Evolutionary conservation across 2,888 invertebrate species (phyloP), one percentile per base, ranked within the genome.

Genomic region (Parasteatoda lunata): DNA sequence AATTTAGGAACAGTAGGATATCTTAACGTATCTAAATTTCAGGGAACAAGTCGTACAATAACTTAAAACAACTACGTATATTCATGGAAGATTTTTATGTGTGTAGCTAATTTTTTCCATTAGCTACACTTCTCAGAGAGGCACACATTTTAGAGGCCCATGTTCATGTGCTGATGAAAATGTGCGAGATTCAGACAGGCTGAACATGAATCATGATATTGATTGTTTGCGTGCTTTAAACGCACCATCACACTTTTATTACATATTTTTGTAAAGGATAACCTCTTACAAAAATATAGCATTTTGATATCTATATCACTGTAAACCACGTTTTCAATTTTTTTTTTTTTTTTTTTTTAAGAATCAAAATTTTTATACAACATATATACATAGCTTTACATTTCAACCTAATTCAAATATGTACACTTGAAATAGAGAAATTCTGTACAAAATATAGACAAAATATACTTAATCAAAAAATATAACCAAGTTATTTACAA

Each of bases 151-250:
- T 59, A 59, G 11, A 59, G n/a, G 59, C 59, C 59, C 9, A 9
- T 4, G 9, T 5, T 30, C 30, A 30, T 30, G 59, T 3, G n/a
- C 11, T 54, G 7, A 54, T 54, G n/a, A 3, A 11, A 13, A 59
- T 59, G 59, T 59, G 59, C 59, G 59, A 59, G 59, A 59, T 59
- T 59, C 59, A 59, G 59, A 59, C 59, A 59, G 59, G 59, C 9
- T 13, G 30, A 30, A 30, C 30, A 59, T 59, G 59, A 59, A 59
- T 59, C 11, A 59, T 59, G n/a, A 59, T 30, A 30, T 30, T 30
- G 59, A 59, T 59, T 59, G 59, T 59, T 59, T n/a, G 59, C 8
- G n/a, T 59, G 59, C 59, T 59, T 59, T 7, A 9, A 59, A 13
- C n/a, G 59, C 59, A n/a, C n/a, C 59, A 59, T 59, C 59, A 59